phyloP scores from a whole-genome alignment of 2,113 vertebrate genomes.

The Eulacestoma nigropectus region DNA sequence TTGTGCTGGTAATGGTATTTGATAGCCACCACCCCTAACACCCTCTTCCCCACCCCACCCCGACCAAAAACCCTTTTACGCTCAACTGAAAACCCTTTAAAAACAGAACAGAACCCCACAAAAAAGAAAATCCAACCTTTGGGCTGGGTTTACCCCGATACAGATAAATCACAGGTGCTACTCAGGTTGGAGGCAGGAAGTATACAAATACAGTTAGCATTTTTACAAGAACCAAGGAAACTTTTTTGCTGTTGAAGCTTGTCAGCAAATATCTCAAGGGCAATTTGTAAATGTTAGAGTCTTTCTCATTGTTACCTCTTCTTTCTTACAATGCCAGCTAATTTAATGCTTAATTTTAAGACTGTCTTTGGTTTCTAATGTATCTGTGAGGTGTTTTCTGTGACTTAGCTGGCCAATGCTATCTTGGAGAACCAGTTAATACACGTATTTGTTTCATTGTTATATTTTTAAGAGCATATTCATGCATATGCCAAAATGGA shows the following conservation, averaged over 20 bases:
- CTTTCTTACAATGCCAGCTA: neutral
- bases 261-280: neutral
- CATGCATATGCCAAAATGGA: neutral
- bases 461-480: neutral
- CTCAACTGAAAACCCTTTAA: neutral
- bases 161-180: neutral
- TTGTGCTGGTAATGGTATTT: neutral
- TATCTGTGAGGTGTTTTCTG: neutral
- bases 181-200: accelerated
- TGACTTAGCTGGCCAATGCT: neutral
- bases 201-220: neutral
- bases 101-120: neutral
- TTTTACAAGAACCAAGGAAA: neutral
- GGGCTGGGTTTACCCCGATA: neutral
- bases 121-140: neutral
- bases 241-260: neutral
- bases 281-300: neutral
- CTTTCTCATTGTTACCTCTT: neutral
- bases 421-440: neutral
- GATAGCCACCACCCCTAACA: neutral
- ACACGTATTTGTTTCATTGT: neutral
- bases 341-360: neutral
- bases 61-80: accelerated
- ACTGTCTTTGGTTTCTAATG: neutral
- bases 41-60: accelerated